Base-by-base conservation (phyloP, 2,113 vertebrate species). In the Xenus cinereus region DNA sequence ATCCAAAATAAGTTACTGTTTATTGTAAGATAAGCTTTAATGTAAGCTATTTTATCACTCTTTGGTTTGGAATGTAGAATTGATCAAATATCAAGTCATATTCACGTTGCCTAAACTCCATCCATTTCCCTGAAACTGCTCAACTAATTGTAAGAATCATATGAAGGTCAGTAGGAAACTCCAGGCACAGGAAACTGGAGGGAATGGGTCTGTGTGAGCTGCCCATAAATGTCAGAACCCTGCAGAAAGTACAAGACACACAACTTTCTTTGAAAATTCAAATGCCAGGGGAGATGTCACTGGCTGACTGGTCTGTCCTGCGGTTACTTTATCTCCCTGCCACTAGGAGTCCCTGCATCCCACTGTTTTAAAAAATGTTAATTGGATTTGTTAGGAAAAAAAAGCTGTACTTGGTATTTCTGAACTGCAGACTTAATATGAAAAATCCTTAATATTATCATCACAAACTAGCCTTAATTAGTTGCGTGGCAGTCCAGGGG, bases 341-440 rank as follows among this genome's bases (percentile, higher is more conserved):
- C 97, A 92, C 88, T 93, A 96, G 96, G 95, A 95, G 94, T 94
- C 95, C 84, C 83, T 85, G 39, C 23, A 92, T 73, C 64, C 93
- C 59, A 37, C 72, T 35, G n/a, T 53, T 92, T 43, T 32, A 26
- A 41, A 35, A 46, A 43, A 46, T 4, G 4, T 35, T 32, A 3
- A 30, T 45, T 46, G 41, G 26, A 7, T 4, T 19, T 14, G 23
- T 18, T 45, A 46, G 39, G 24, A 27, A 51, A 23, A 78, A 73
- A 37, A 35, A 19, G 12, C 39, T 67, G 6, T 48, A 3, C n/a
- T 5, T 12, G 19, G 4, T 20, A 37, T 35, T 84, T 86, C 33
- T 73, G 64, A 92, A 33, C n/a, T 72, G 17, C 39, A 73, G 35
- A 7, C 7, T 68, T 9, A 3, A 2, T 11, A 8, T 26, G 28